Evolutionary conservation across 1,140 invertebrate species (phyloP).

Genomic region (Mamestra configurata): DNA sequence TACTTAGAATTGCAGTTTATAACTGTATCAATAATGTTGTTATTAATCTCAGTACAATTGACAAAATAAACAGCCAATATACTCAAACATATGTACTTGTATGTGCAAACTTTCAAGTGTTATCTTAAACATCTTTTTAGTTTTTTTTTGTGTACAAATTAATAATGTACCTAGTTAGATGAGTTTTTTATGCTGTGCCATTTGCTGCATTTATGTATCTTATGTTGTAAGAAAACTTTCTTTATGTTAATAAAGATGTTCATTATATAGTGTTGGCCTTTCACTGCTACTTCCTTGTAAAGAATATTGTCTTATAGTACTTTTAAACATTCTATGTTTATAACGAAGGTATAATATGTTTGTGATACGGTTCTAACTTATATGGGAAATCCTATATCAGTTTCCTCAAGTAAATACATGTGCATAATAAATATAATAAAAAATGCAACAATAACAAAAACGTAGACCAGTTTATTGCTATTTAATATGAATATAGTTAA

Average conservation of each 20-base stretch:
- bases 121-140: not conserved
- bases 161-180: not conserved
- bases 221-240: not conserved
- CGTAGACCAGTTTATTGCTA: too few species aligned
- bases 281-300: not conserved
- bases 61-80: not conserved
- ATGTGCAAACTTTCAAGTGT: not conserved
- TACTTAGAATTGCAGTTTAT: not conserved
- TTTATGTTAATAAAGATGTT: constrained; percentile 11
- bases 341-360: too few species aligned
- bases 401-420: too few species aligned
- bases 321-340: too few species aligned
- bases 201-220: not conserved
- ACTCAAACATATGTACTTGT: not conserved
- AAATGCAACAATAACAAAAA: too few species aligned
- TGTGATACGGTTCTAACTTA: too few species aligned
- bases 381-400: too few species aligned
- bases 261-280: not conserved
- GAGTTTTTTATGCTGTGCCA: not conserved
- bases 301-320: not conserved
- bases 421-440: too few species aligned
- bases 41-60: not conserved
- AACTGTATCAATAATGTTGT: not conserved
- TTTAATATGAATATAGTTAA: too few species aligned
- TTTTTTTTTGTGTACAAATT: not conserved